A percentile compares a stretch with the other conserved stretches of the same genome.
Conservation (phyloP, 2,113 vertebrate species). For the Empidonax traillii region DNA sequence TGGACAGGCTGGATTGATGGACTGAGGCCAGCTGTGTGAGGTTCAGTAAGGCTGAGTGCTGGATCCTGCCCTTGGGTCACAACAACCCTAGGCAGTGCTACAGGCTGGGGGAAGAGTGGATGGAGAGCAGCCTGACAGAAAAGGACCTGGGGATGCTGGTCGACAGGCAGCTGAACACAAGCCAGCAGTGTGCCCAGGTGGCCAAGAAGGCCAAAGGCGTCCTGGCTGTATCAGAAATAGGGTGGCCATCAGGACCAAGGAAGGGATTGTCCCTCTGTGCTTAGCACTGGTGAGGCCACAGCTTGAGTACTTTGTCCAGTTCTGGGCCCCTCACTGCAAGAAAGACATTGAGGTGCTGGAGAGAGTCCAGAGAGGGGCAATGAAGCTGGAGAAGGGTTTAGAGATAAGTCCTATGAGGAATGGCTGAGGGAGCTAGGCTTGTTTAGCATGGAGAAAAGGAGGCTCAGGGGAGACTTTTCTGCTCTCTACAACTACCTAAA, state of each 20-base stretch:
- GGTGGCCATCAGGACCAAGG: not conserved
- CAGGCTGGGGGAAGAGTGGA: not conserved
- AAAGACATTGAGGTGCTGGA: not conserved
- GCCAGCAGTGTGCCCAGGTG: not conserved
- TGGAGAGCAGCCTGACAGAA: not conserved
- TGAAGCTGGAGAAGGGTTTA: not conserved
- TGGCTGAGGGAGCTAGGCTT: not conserved
- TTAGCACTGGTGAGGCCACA: not conserved
- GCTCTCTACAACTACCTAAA: not conserved
- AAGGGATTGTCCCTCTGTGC: not conserved
- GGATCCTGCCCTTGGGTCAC: too few relatives aligned
- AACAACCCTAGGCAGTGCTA: not conserved
- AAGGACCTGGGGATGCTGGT: not conserved
- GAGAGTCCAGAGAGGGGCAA: fast-evolving
- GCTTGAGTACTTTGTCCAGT: not conserved
- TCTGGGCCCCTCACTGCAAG: not conserved
- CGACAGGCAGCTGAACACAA: not conserved
- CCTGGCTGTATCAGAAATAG: not conserved
- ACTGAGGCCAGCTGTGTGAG: not conserved
- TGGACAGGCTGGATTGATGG: not conserved
- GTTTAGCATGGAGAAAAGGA: not conserved
- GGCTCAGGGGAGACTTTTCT: not conserved
- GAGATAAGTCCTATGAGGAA: not conserved
- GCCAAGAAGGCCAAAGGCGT: fast-evolving
- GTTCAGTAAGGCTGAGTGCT: not conserved